Percentiles rank a stretch among this genome's conserved stretches.
These are phyloP conservation scores for Eublepharis macularius DNA, from an alignment of 2,113 vertebrate species.

Conservation along the genomic window DNA sequence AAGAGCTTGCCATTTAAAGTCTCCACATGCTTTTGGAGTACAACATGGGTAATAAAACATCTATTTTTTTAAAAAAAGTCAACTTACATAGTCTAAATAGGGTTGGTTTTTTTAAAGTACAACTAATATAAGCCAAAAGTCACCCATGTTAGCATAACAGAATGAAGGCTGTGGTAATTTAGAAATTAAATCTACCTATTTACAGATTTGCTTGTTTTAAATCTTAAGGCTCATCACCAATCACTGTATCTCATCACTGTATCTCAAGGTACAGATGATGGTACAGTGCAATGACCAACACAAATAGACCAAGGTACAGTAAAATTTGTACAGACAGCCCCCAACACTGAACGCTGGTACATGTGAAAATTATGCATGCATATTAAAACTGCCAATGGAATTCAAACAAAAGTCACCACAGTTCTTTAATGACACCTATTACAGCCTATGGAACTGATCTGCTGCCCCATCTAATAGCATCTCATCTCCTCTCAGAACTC, in stretches of 20 bases:
- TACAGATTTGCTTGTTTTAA: neutral
- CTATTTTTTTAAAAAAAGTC: neutral
- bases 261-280: too few relatives aligned
- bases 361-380: neutral
- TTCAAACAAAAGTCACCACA: neutral
- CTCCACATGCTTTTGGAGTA: neutral
- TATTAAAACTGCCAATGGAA: neutral
- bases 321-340: neutral
- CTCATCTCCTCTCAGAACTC: neutral
- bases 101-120: slow-evolving; percentile 4
- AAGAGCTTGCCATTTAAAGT: slow-evolving; percentile 12
- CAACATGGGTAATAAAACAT: neutral
- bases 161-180: neutral
- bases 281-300: too few relatives aligned
- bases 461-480: neutral
- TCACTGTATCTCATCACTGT: too few relatives aligned
- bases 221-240: neutral
- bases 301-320: too few relatives aligned
- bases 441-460: neutral
- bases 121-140: neutral
- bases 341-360: neutral
- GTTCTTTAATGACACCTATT: neutral
- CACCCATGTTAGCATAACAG: neutral
- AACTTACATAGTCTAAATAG: neutral
- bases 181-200: neutral